Evolutionary conservation across 2,113 vertebrate species (phyloP).

Genomic region (Psittacara wagleri): DNA sequence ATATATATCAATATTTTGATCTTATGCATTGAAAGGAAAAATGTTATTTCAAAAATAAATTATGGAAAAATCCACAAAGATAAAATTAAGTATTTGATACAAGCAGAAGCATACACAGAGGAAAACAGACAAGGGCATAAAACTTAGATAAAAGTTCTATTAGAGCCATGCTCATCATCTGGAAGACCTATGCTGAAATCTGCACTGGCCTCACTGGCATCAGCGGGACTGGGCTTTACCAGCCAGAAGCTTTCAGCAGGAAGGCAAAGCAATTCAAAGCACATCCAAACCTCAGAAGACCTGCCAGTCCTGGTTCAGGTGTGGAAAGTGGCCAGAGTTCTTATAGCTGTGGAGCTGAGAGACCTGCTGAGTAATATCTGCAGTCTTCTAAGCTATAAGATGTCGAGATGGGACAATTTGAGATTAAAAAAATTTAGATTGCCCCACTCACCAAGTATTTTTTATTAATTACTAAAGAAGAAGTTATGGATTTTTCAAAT

Average conservation of each 20-base stretch:
- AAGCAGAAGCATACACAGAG: not conserved
- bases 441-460: not conserved
- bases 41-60: not conserved
- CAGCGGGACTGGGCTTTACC: not conserved
- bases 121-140: not conserved
- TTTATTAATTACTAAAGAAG: not conserved
- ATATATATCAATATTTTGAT: not conserved
- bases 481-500: not conserved
- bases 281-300: not conserved
- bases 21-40: not conserved
- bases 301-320: not conserved
- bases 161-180: not conserved
- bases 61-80: not conserved
- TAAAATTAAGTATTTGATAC: not conserved
- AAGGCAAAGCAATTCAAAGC: not conserved
- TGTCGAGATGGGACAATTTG: not conserved
- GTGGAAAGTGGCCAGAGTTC: not conserved
- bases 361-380: not conserved
- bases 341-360: rapidly evolving
- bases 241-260: not conserved
- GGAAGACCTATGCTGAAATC: not conserved
- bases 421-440: not conserved
- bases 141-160: not conserved
- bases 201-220: not conserved
- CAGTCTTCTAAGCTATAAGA: not conserved